Evolutionary conservation across 2,888 invertebrate genomes (phyloP).

Genomic region (Omphaloscelis lunosa): DNA sequence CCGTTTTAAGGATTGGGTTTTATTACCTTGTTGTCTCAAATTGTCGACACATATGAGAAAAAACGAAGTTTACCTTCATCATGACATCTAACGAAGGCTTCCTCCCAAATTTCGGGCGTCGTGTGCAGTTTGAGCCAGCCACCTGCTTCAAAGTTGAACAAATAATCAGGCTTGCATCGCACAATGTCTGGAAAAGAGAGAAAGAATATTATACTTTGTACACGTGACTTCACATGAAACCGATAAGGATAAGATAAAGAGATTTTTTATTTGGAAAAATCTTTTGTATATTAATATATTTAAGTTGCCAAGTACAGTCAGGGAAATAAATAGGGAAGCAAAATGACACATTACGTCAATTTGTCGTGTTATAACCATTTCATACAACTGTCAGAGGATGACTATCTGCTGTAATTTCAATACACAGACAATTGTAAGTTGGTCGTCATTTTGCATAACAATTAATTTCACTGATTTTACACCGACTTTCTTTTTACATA

Average conservation of each 20-base stretch:
- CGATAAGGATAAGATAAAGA: not conserved
- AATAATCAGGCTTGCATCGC: constrained; percentile 27
- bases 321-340: too few relatives aligned
- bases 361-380: not conserved
- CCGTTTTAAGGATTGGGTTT: not conserved
- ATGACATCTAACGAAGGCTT: constrained; percentile 15
- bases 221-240: not conserved
- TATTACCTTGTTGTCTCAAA: not conserved
- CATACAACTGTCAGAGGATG: not conserved
- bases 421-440: not conserved
- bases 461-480: too few relatives aligned
- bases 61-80: constrained; percentile 27
- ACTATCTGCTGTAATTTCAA: not conserved
- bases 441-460: too few relatives aligned
- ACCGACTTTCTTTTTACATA: too few relatives aligned
- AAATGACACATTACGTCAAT: too few relatives aligned
- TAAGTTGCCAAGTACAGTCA: not conserved
- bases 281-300: too few relatives aligned
- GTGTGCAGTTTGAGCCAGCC: constrained; percentile 36
- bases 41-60: not conserved
- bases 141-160: constrained; percentile 4
- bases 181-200: constrained; percentile 23
- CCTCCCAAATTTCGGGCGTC: constrained; percentile 2
- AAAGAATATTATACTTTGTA: not conserved
- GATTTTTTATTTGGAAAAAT: not conserved